Evolutionary conservation across 2,888 invertebrate species (phyloP).

Genomic region (Cataglyphis cursor): DNA sequence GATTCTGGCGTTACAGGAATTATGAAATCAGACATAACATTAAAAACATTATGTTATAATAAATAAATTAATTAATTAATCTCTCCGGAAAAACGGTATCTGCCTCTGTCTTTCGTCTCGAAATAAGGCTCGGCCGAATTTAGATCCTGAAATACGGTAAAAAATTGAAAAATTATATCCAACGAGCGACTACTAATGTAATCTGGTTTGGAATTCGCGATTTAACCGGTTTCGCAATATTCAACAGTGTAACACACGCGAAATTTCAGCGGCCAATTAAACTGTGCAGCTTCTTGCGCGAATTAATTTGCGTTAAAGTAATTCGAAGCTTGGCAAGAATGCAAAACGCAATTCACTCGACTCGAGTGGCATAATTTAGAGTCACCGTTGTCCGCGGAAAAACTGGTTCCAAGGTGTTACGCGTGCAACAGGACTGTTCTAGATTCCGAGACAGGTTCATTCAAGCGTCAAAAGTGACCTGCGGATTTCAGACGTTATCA

Average conservation of each 20-base stretch:
- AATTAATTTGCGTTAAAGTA: conserved; percentile 34
- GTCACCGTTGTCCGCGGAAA: conserved; percentile 50
- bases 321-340: conserved; percentile 37
- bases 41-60: conserved; percentile 13
- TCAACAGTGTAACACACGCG: neutral
- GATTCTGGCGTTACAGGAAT: neutral
- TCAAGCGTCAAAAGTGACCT: conserved; percentile 62
- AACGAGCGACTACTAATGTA: neutral
- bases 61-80: conserved; percentile 25
- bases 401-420: conserved; percentile 62
- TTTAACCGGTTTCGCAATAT: conserved; percentile 40
- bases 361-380: conserved; percentile 65
- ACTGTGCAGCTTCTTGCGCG: conserved; percentile 4
- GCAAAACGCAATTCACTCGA: conserved; percentile 43
- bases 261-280: conserved; percentile 58
- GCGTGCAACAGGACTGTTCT: conserved; percentile 62
- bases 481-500: conserved; percentile 12
- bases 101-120: neutral
- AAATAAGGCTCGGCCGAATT: conserved; percentile 22
- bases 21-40: neutral
- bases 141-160: conserved; percentile 36
- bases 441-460: conserved; percentile 63
- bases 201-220: conserved; percentile 20
- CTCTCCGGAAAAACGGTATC: conserved; percentile 59
- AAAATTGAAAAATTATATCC: conserved; percentile 55